phyloP scores from a whole-genome alignment of 2,797 vertebrate genomes.

The Pelobates cultripes region DNA sequence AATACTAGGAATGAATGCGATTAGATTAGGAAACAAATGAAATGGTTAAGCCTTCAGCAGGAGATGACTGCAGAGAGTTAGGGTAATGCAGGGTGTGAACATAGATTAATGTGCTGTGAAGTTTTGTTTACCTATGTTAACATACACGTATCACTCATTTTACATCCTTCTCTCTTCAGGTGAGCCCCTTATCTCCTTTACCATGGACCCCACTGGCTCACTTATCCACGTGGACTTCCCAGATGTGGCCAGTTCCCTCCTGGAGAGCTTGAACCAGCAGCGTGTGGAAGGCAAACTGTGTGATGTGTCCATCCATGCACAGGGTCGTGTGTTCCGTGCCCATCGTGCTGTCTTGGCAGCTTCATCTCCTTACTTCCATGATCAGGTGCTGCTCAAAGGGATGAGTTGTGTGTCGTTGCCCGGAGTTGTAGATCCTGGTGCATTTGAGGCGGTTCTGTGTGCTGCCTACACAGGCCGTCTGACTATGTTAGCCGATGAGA shows the following conservation, averaged over 20 bases:
- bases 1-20: no score
- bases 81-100: no score
- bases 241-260: slow-evolving; percentile 77
- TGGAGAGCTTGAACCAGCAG: slow-evolving; percentile 89
- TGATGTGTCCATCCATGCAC: slow-evolving; percentile 91
- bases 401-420: slow-evolving; percentile 87
- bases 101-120: no score
- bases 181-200: slow-evolving; percentile 51
- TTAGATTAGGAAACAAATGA: no score
- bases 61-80: no score
- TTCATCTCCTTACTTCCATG: slow-evolving; percentile 92
- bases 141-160: not conserved
- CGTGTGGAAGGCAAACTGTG: slow-evolving; percentile 87
- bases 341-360: slow-evolving; percentile 92
- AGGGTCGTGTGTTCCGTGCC: slow-evolving; percentile 89
- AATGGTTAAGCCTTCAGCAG: no score
- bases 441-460: slow-evolving; percentile 87
- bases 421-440: slow-evolving; percentile 87
- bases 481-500: slow-evolving; percentile 84
- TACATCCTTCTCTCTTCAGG: slow-evolving; percentile 44
- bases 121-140: not conserved
- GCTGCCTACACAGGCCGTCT: slow-evolving; percentile 91
- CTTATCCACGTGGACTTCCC: slow-evolving; percentile 88
- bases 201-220: slow-evolving; percentile 63
- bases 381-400: slow-evolving; percentile 91